Base-by-base conservation (phyloP, 2,113 vertebrate genomes). In the Zosterops hypoxanthus region DNA sequence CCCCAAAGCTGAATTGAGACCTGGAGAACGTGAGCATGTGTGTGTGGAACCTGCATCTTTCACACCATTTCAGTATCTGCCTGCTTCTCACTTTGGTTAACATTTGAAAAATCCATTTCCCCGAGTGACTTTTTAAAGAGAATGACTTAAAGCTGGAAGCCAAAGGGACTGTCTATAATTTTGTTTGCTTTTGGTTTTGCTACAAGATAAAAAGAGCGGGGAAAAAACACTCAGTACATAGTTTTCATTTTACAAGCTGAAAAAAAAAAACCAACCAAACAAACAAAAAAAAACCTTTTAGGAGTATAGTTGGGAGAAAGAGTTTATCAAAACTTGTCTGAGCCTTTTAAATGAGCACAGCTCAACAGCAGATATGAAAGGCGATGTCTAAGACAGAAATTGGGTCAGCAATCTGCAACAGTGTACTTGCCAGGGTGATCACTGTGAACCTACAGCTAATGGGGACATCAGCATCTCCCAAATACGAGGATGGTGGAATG, bases 321-420 rank as follows among this genome's bases (percentile, higher is more conserved):
- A 92, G 94, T 97, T 98, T 97, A 96, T 93, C 86, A 94, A 96
- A 97, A 97, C 89, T 96, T 96, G 96, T 84, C 82, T 77, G 87
- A 97, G 91, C 84, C 92, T 97, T 97, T 97, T 82, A 94, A 83
- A 95, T 88, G 93, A 98, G 80, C 82, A 95, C 86, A 97, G 94
- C 94, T 94, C 95, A 90, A 92, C 31, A 88, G 94, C 56, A 91
- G 95, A 95, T 86, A 96, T 33, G 66, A 97, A 96, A 97, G 90
- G 94, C 63, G 96, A 95, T 23, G 72, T 93, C 95, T 95, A 94
- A 94, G 92, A 97, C 77, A 96, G 91, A 98, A 97, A 96, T 78
- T 96, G 96, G 96, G 96, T 98, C 97, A 98, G 96, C 70, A 4
- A 88, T 95, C 92, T 96, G 91, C 94, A 97, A 94, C 77, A 97